phyloP scores from a whole-genome alignment of 2,113 vertebrate genomes.

The Leptosomus discolor region DNA sequence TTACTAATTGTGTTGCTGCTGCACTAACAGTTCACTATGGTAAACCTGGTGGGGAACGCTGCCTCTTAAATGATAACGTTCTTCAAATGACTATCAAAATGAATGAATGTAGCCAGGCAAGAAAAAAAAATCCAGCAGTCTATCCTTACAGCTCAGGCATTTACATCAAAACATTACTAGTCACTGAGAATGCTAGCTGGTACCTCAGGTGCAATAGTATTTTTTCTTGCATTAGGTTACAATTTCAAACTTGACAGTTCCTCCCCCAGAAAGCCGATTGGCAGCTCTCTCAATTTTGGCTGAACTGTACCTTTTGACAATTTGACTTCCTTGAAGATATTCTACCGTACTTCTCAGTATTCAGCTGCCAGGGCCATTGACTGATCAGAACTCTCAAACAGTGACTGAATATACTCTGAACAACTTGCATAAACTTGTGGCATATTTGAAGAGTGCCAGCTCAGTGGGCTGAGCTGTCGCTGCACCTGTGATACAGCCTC shows the following conservation, averaged over 20 bases:
- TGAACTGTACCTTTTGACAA: background rate
- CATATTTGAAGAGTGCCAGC: background rate
- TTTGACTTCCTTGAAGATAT: background rate
- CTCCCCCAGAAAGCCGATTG: background rate
- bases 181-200: background rate
- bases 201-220: background rate
- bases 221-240: background rate
- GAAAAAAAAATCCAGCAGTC: background rate
- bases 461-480: background rate
- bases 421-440: background rate
- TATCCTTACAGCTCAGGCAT: background rate
- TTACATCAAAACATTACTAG: background rate
- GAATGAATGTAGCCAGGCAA: background rate
- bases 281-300: background rate
- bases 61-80: background rate
- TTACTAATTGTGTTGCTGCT: background rate
- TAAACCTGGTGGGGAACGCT: background rate
- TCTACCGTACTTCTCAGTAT: background rate
- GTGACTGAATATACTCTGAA: background rate
- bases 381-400: background rate
- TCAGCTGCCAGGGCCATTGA: background rate
- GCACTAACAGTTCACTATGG: background rate
- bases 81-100: background rate
- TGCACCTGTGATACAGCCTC: background rate
- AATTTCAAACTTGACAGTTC: background rate